A percentile compares a stretch with the other conserved stretches of the same genome.
phyloP scores from a whole-genome alignment of 2,113 vertebrate species.

The Neolamprologus devosi region DNA sequence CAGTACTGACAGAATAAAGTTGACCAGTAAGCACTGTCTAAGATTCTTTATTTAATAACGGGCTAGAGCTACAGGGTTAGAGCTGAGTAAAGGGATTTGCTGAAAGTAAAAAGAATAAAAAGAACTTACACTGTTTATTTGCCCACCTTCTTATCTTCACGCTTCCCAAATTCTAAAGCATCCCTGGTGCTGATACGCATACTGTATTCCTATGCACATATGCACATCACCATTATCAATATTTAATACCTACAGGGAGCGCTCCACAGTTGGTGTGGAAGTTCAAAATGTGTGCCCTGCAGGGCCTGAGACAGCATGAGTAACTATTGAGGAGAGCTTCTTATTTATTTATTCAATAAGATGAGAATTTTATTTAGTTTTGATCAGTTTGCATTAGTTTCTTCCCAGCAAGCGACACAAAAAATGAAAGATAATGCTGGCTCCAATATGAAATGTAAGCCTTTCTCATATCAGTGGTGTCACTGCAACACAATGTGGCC shows the following conservation, averaged over 20 bases:
- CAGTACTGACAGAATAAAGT: not conserved
- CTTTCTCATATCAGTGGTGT: constrained; percentile 10
- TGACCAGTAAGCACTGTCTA: not conserved
- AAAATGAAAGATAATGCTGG: not conserved
- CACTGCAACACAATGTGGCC: not conserved
- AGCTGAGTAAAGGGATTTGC: not conserved
- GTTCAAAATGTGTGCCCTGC: constrained; percentile 1
- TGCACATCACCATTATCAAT: constrained; percentile 43
- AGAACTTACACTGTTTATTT: constrained; percentile 16
- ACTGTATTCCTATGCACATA: constrained; percentile 27
- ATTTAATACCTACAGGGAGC: constrained; percentile 42
- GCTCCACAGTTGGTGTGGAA: constrained; percentile 25
- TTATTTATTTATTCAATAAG: constrained; percentile 24
- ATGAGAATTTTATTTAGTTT: not conserved
- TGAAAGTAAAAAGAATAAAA: not conserved
- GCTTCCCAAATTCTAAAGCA: not conserved
- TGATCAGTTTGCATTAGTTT: constrained; percentile 3
- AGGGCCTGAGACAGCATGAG: not conserved
- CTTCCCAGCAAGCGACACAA: not conserved
- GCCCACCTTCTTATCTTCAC: not conserved
- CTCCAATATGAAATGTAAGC: constrained; percentile 11
- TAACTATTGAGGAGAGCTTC: not conserved
- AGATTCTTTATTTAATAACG: not conserved
- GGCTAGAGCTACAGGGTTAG: not conserved
- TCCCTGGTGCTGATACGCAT: not conserved